These are phyloP conservation scores for Poecile atricapillus DNA, from an alignment of 2,113 vertebrate species.

Conservation along the genomic window DNA sequence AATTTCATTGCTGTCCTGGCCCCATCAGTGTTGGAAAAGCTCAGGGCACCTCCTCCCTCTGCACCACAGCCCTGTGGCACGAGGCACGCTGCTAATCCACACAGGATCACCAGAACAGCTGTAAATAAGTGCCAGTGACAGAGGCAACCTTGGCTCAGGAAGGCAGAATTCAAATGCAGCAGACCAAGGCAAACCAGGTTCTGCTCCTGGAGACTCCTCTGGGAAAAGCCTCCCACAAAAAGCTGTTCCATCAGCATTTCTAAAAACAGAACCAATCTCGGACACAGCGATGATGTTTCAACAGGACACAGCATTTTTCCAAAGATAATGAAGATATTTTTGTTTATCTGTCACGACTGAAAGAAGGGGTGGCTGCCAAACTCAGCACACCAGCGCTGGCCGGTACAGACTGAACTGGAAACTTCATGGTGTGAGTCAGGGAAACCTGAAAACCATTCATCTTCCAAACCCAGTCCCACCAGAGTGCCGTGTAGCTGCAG, in stretches of 20 bases:
- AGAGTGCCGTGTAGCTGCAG: neutral
- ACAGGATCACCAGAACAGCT: neutral
- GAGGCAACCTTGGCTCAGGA: neutral
- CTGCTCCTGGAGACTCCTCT: neutral
- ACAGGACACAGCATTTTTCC: neutral
- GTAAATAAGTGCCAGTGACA: neutral
- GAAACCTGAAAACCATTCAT: neutral
- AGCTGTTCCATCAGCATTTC: slow-evolving; percentile 25
- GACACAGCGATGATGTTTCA: neutral
- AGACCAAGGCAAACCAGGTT: neutral
- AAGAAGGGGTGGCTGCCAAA: neutral
- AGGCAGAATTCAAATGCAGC: neutral
- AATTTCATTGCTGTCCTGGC: neutral
- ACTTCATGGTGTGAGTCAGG: neutral
- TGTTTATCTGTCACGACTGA: neutral
- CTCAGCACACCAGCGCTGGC: neutral
- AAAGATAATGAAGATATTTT: neutral
- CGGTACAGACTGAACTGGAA: neutral
- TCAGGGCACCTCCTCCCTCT: neutral
- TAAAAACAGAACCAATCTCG: neutral
- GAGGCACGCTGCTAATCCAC: too few species aligned
- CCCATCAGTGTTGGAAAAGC: rapidly evolving
- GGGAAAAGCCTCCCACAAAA: neutral
- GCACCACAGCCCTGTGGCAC: neutral
- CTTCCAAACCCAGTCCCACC: neutral